Percentiles rank a stretch among this genome's conserved stretches.
These are phyloP conservation scores for Dicranocentrus wangi DNA, from an alignment of 2,888 invertebrate genomes.

Conservation along the genomic window DNA sequence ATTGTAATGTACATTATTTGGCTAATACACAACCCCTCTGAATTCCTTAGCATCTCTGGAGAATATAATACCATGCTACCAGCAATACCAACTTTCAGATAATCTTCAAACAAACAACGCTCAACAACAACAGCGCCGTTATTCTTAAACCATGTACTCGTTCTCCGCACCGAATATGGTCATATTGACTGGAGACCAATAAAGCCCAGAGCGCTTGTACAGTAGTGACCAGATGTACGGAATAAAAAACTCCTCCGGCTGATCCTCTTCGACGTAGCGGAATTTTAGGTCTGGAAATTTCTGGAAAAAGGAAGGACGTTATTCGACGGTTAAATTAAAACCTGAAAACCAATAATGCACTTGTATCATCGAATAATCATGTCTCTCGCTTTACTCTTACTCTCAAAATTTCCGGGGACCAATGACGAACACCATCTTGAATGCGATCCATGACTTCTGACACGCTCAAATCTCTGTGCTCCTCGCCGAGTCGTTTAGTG, in stretches of 20 bases:
- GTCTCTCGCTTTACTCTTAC: slow-evolving; percentile 80
- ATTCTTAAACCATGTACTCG: slow-evolving; percentile 63
- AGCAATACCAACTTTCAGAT: too few species aligned
- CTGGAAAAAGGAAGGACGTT: too few species aligned
- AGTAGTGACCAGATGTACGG: slow-evolving; percentile 99
- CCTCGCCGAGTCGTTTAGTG: slow-evolving; percentile 80
- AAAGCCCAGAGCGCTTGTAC: slow-evolving; percentile 77
- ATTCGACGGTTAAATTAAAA: too few species aligned
- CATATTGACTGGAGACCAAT: slow-evolving; percentile 76
- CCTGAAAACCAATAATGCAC: too few species aligned
- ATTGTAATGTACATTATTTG: slow-evolving; percentile 14
- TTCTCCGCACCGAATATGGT: slow-evolving; percentile 74
- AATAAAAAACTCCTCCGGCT: slow-evolving; percentile 99
- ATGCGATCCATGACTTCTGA: slow-evolving; percentile 90
- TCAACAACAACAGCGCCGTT: too few species aligned
- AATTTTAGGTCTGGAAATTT: slow-evolving; percentile 99
- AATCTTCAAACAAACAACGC: too few species aligned
- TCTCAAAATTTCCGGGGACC: slow-evolving; percentile 94
- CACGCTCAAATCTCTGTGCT: slow-evolving; percentile 84
- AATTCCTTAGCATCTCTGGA: slow-evolving; percentile 13
- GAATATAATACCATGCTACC: too few species aligned
- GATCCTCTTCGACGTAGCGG: slow-evolving; percentile 98
- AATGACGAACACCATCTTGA: slow-evolving; percentile 91
- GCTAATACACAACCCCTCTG: slow-evolving; percentile 37
- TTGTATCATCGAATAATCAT: background rate